Conservation (phyloP, 2,113 vertebrate species). For the Naja naja region DNA sequence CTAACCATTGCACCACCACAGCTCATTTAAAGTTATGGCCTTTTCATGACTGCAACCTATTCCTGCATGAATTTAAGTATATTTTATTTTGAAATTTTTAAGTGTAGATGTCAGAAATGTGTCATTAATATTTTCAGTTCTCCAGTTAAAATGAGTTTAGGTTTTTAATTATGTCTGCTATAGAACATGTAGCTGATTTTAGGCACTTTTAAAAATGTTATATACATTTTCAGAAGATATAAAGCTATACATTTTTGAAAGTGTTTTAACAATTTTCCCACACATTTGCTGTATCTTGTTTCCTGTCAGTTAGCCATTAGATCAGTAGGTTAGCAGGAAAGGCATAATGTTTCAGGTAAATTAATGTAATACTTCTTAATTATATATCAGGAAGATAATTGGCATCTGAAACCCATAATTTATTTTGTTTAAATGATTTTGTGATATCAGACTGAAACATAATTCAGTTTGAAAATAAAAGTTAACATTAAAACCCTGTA, state of each 20-base stretch:
- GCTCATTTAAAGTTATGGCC: background rate
- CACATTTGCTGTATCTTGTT: background rate
- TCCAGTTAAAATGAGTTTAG: background rate
- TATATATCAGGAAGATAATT: background rate
- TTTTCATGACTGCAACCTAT: background rate
- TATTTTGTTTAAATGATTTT: background rate
- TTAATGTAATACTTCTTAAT: background rate
- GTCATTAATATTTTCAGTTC: background rate
- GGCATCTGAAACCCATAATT: background rate
- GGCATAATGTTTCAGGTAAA: background rate
- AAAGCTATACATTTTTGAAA: background rate
- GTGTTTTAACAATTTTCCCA: background rate
- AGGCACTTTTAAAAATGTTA: background rate
- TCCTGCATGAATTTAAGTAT: background rate
- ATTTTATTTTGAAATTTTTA: background rate
- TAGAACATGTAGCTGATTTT: background rate
- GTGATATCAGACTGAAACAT: background rate
- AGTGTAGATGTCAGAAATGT: background rate
- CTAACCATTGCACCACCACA: no score
- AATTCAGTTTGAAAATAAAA: background rate
- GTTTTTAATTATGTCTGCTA: background rate
- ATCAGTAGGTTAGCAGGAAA: background rate
- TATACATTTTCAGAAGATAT: background rate
- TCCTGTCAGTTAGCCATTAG: background rate
- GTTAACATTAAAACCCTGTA: background rate